Base-by-base conservation (phyloP, 2,888 invertebrate genomes). In the Proisotoma minuta region DNA sequence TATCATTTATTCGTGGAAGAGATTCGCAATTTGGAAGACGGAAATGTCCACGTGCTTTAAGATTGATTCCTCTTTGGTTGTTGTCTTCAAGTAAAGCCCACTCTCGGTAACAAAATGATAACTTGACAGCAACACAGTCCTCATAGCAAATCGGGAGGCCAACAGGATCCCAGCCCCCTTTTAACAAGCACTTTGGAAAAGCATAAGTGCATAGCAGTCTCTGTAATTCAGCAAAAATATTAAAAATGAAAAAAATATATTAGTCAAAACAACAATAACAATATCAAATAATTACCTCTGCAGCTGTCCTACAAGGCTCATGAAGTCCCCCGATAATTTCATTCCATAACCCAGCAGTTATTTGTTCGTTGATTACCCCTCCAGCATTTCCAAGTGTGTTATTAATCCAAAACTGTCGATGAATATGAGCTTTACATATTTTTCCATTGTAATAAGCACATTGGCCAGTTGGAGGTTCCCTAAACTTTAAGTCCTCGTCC, bases 51-150 rank as follows among this genome's bases (percentile, higher is more conserved):
- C 90, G 82, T 24, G 87, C 87, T 77, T 89, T 86, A 73, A 90
- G 85, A 76, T 82, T 87, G 65, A 89, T 85, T 49, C 87, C 86
- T 65, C 87, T 83, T 63, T 85, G 84, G 77, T 91, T 93, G 77
- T 89, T 89, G 75, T 91, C 90, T 78, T 93, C 91, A 60, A 95
- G 85, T 61, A 90, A 80, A 24, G 89, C 88, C 95, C 96, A 96
- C 77, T 94, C 91, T 76, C 88, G 90, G 78, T 89, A 92, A 79
- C 96, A 97, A 79, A 93, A 91, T 75, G 92, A 85, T 77, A 89
- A 85, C 77, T 88, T 87, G 26, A 93, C 89, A 58, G 95, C 95
- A 77, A 89, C 84, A 77, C 96, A 97, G 77, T 95, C 94, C 82
- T 96, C 95, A 76, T 90, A 89, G 79, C 94, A 94, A 3, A 94